These are phyloP conservation scores for Vimba vimba DNA, from an alignment of 2,113 vertebrate species.

Conservation along the genomic window DNA sequence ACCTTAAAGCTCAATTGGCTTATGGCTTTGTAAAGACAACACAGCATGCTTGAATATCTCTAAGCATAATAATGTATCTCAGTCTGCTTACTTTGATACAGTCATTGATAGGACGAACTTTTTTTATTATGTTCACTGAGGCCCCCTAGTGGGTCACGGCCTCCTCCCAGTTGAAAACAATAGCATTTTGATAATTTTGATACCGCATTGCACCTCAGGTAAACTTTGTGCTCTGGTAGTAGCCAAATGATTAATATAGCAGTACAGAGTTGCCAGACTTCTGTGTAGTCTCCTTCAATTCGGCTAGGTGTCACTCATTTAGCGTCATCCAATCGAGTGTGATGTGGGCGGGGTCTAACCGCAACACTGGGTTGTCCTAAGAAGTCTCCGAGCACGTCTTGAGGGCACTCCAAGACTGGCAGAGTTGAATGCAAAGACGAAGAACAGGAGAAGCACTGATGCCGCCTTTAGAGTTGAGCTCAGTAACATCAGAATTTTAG, in stretches of 20 bases:
- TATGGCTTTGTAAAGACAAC: neutral
- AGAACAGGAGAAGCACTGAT: conserved; percentile 37
- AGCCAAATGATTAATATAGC: neutral
- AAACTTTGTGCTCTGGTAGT: neutral
- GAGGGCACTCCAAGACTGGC: conserved; percentile 29
- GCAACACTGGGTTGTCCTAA: conserved; percentile 31
- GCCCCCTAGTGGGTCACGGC: neutral
- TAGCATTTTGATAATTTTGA: neutral
- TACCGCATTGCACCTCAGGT: neutral
- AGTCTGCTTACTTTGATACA: no score
- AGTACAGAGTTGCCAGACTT: neutral
- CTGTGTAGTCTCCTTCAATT: neutral
- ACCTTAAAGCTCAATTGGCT: no score
- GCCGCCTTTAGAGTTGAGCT: neutral
- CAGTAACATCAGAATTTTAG: neutral
- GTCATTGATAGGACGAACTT: neutral
- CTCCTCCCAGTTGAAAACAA: neutral
- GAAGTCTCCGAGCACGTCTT: conserved; percentile 44
- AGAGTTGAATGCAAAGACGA: conserved; percentile 43
- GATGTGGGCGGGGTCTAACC: neutral
- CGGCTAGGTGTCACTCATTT: neutral
- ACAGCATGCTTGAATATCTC: neutral
- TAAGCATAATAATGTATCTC: no score
- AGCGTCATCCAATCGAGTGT: conserved; percentile 24
- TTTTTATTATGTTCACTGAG: neutral